Conservation (phyloP, 2,797 vertebrate genomes). For the Gymnoscopelus braueri region DNA sequence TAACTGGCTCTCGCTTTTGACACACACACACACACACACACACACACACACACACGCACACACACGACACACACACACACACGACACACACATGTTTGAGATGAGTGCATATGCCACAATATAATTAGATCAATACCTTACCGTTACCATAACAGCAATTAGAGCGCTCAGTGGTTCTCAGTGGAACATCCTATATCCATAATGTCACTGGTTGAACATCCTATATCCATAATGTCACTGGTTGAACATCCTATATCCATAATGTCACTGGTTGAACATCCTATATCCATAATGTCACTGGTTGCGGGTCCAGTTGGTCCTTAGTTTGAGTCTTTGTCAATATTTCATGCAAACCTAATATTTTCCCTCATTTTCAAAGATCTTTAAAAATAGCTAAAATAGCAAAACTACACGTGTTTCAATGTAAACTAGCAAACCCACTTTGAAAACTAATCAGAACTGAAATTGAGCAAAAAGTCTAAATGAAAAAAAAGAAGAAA, state of each 20-base stretch:
- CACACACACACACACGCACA: slow-evolving; percentile 36
- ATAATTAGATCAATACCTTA: slow-evolving; percentile 14
- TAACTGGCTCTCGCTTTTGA: no score
- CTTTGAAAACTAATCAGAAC: no score
- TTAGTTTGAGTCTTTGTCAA: no score
- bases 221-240: not conserved
- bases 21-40: slow-evolving; percentile 12
- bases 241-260: not conserved
- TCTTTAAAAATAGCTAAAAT: no score
- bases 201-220: not conserved
- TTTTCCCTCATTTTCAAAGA: no score
- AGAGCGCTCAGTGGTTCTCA: slow-evolving; percentile 2
- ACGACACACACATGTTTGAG: slow-evolving; percentile 40
- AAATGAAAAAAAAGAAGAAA: no score
- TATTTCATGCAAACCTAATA: no score
- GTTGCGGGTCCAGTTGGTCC: no score
- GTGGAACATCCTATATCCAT: slow-evolving; percentile 15
- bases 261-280: not conserved
- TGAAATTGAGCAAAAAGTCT: no score
- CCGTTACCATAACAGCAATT: slow-evolving; percentile 18
- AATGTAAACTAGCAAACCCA: no score
- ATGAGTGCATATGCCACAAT: slow-evolving; percentile 65
- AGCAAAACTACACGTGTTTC: no score
- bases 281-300: not conserved
- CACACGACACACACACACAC: not conserved